phyloP scores from a whole-genome alignment of 64 coral and sea anemone genomes.

The Montipora capricornis region DNA sequence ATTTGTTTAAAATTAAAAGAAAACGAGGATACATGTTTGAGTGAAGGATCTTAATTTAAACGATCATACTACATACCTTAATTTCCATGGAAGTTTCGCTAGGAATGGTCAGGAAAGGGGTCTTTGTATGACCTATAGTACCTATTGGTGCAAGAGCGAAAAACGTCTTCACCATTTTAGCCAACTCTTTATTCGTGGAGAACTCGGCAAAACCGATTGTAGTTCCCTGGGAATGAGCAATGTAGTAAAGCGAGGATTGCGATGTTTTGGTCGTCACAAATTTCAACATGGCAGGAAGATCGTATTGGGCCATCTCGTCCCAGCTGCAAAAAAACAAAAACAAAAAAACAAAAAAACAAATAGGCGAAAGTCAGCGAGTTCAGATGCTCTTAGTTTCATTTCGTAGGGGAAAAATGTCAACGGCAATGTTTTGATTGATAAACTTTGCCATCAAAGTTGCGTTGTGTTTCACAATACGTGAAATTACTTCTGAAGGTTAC shows the following conservation, averaged over 20 bases:
- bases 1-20: too few relatives aligned
- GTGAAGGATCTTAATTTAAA: too few relatives aligned
- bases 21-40: too few relatives aligned
- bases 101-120: constrained; percentile 69
- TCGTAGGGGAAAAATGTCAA: too few relatives aligned
- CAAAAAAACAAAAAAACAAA: too few relatives aligned
- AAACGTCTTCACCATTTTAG: constrained; percentile 79
- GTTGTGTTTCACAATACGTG: too few relatives aligned
- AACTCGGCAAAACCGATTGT: constrained; percentile 82
- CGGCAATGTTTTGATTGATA: too few relatives aligned
- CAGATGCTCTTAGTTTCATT: too few relatives aligned
- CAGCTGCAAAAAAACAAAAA: constrained; percentile 49
- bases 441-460: too few relatives aligned
- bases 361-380: neutral
- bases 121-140: constrained; percentile 68
- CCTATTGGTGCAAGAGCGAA: constrained; percentile 81
- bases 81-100: constrained; percentile 48
- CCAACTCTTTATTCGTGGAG: constrained; percentile 63
- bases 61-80: constrained; percentile 22
- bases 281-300: constrained; percentile 91
- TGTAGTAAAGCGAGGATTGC: constrained; percentile 73
- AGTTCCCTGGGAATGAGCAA: constrained; percentile 84
- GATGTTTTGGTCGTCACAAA: constrained; percentile 67
- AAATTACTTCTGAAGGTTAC: too few relatives aligned
- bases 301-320: constrained; percentile 91